These are phyloP conservation scores for Cirrhinus molitorella DNA, from an alignment of 2,797 vertebrate genomes.

Conservation along the genomic window DNA sequence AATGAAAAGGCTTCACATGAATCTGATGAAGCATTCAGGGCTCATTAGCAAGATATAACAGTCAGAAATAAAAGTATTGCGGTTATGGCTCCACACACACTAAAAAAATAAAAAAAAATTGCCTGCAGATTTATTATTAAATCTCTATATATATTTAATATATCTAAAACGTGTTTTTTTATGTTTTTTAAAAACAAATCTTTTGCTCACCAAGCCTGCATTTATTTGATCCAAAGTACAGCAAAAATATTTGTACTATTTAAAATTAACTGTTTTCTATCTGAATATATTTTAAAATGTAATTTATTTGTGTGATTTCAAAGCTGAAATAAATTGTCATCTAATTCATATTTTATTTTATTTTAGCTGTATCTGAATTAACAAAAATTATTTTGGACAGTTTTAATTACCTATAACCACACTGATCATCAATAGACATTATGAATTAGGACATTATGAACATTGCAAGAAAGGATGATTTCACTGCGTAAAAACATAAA, in stretches of 20 bases:
- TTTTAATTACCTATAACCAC: neutral
- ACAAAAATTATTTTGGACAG: neutral
- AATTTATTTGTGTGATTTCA: too few species aligned
- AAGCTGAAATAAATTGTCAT: neutral
- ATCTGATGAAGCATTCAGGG: slow-evolving; percentile 5
- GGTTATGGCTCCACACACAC: neutral
- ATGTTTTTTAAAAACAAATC: too few species aligned
- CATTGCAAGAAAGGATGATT: neutral
- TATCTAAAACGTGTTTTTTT: too few species aligned
- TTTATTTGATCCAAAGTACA: too few species aligned
- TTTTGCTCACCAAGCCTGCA: too few species aligned
- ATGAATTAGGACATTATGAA: neutral
- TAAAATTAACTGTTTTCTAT: too few species aligned
- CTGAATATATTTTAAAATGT: too few species aligned
- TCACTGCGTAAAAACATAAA: neutral
- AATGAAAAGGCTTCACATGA: slow-evolving; percentile 15
- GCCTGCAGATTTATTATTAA: neutral
- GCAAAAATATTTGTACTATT: too few species aligned
- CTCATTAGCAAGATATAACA: slow-evolving; percentile 22
- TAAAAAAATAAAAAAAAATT: neutral
- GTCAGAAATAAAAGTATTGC: neutral
- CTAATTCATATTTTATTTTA: neutral
- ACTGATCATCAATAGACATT: neutral
- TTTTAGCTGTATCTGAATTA: neutral
- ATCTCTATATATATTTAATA: neutral